Evolutionary conservation across 2,113 vertebrate species (phyloP), one percentile per base, ranked within the genome.

Genomic region (Ifrita kowaldi): DNA sequence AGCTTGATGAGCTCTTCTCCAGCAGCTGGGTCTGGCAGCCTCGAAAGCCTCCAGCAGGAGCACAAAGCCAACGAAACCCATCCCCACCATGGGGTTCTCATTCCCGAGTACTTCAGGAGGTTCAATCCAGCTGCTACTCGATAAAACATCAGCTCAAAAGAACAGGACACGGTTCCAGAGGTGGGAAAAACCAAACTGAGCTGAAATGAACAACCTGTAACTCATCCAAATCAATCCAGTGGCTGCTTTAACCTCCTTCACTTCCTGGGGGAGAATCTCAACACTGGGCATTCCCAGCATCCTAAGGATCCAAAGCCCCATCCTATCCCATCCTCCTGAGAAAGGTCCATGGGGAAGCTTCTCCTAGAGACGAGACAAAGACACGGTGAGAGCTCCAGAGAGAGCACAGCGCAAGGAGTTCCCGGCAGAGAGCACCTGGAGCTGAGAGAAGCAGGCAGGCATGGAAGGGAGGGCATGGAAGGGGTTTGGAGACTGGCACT

Each of bases 61-160:
- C 69, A 57, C 89, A 80, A 67, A 96, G 91, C 96, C 96, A 94
- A 76, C 87, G 30, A 85, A 97, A 89, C 62, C 37, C 84, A 49
- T 37, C 93, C 37, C 4, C 68, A 41, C 16, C 1, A 4, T 1
- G 21, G 65, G 84, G 50, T 55, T 47, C 16, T 55, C 4, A 42
- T 65, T 49, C 76, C 67, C 42, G 7, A 60, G 60, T 28, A 3
- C 22, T 77, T 35, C 47, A 18, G 56, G 47, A 89, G 84, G 74
- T 47, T 82, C 59, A 39, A 14, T 23, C 28, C 35, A 33, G 53
- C 87, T 57, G 65, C 63, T 13, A 67, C 49, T 47, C 22, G 30
- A 33, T 1, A 15, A 59, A 75, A 81, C 47, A 52, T 1, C 77
- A 69, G 67, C 89, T 73, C n/a, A 21, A 65, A 78, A 81, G 32